phyloP scores from a whole-genome alignment of 2,888 invertebrate genomes.

The Morpho achilles region DNA sequence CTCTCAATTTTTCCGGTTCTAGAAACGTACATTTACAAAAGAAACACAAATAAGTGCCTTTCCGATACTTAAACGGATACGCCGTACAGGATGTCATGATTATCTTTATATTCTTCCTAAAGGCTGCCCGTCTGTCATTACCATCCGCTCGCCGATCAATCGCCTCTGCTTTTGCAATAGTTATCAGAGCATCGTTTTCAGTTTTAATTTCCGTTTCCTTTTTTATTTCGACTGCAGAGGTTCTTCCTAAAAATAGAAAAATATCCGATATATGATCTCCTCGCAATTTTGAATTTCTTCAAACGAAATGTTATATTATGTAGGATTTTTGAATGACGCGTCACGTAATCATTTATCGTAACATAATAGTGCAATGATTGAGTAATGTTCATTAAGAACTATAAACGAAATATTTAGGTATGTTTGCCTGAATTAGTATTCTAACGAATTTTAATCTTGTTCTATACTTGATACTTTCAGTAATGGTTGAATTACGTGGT shows the following conservation, averaged over 20 bases:
- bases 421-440: no score
- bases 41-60: slow-evolving; percentile 64
- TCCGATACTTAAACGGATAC: slow-evolving; percentile 68
- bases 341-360: no score
- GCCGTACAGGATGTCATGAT: slow-evolving; percentile 62
- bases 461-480: no score
- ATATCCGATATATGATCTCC: slow-evolving; percentile 57
- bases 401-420: no score
- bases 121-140: slow-evolving; percentile 53
- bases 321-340: no score
- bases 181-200: slow-evolving; percentile 11
- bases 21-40: slow-evolving; percentile 62
- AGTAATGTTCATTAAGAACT: no score
- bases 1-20: slow-evolving; percentile 62
- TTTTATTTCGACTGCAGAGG: slow-evolving; percentile 51
- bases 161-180: slow-evolving; percentile 15
- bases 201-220: slow-evolving; percentile 35
- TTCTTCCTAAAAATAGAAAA: slow-evolving; percentile 76
- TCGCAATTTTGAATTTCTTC: slow-evolving; percentile 25
- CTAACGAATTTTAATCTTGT: no score
- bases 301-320: not conserved
- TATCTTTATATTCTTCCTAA: slow-evolving; percentile 59
- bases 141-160: slow-evolving; percentile 34
- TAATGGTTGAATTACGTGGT: no score
- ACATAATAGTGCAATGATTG: no score